phyloP scores from a whole-genome alignment of 37 sponge, comb jelly and placozoan genomes.

The Bolinopsis microptera region DNA sequence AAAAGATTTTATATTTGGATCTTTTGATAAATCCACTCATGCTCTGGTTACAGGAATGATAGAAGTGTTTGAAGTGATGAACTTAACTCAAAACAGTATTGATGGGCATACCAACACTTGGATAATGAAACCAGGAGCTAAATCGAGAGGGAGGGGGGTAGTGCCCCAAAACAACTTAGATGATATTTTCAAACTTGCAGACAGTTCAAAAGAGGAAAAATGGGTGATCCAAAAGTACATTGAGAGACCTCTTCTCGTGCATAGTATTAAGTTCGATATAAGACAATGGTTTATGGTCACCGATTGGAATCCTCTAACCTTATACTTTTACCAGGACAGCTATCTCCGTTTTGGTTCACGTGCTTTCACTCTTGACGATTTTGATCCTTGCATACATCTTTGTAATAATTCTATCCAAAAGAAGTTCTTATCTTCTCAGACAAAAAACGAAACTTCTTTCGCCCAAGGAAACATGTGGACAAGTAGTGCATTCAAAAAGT shows the following conservation, averaged over 20 bases:
- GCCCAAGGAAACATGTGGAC: conserved; percentile 95
- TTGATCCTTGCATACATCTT: conserved; percentile 88
- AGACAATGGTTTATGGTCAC: conserved; percentile 99
- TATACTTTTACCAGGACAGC: conserved; percentile 79
- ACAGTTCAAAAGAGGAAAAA: conserved; percentile 72
- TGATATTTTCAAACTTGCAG: conserved; percentile 57
- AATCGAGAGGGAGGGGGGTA: conserved; percentile 88
- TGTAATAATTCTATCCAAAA: conserved; percentile 94
- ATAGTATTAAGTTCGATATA: conserved; percentile 94
- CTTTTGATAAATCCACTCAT: background rate
- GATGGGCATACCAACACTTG: conserved; percentile 90
- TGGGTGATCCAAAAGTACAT: conserved; percentile 98
- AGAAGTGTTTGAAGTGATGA: background rate
- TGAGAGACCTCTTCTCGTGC: conserved; percentile 88
- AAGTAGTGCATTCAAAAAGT: conserved; percentile 74
- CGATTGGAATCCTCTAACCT: conserved; percentile 94
- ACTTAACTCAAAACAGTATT: conserved; percentile 77
- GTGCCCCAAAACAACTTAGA: background rate
- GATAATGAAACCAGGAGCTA: conserved; percentile 96
- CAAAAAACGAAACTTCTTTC: conserved; percentile 68
- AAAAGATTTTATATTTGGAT: background rate
- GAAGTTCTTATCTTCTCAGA: conserved; percentile 69
- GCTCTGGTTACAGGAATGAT: background rate
- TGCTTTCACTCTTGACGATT: conserved; percentile 76
- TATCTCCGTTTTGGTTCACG: conserved; percentile 89